Base-by-base conservation (phyloP, 2,797 vertebrate genomes). In the Psittacula echo region DNA sequence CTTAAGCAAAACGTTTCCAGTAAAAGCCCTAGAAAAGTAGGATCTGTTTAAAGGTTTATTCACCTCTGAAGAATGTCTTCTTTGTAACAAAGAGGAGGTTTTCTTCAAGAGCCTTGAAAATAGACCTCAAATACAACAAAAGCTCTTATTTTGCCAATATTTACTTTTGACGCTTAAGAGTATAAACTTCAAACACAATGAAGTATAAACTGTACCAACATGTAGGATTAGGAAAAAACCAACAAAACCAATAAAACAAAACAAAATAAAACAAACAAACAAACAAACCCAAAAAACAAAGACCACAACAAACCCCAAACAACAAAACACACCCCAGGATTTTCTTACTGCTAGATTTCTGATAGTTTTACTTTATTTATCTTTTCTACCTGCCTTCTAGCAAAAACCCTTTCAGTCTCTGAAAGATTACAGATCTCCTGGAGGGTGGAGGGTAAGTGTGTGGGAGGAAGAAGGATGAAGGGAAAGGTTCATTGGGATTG, bases 301-400 rank as follows among this genome's bases (percentile, higher is more conserved):
- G 13, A 12, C 32, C 54, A 15, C 32, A n/a, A 11, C 53, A n/a
- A 66, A 41, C 20, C 58, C 39, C 22, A 12, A 80, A 29, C n/a
- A 62, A 48, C 7, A 60, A 56, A 75, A 70, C 26, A 71, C 7
- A 39, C 7, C 14, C 27, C 16, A 82, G 68, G 20, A 67, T 53
- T 91, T 65, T 84, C 70, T 81, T 83, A 94, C 51, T n/a, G 73
- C 27, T 92, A 18, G 27, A 13, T 62, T 96, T 83, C 75, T 60
- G 20, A 48, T 48, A 60, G 13, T 84, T 95, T 86, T 92, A 79
- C 70, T 61, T 60, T 37, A 42, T 74, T 94, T 94, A 79, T 56
- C 53, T 92, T 96, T 73, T 91, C 64, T 77, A 92, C 73, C 56
- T 72, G 8, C 72, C n/a, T 70, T 85, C 66, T 86, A 87, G 86